A percentile compares a stretch with the other conserved stretches of the same genome.
These are phyloP conservation scores for Zapus hudsonius DNA, from an alignment of 2,113 vertebrate genomes.

Conservation along the genomic window DNA sequence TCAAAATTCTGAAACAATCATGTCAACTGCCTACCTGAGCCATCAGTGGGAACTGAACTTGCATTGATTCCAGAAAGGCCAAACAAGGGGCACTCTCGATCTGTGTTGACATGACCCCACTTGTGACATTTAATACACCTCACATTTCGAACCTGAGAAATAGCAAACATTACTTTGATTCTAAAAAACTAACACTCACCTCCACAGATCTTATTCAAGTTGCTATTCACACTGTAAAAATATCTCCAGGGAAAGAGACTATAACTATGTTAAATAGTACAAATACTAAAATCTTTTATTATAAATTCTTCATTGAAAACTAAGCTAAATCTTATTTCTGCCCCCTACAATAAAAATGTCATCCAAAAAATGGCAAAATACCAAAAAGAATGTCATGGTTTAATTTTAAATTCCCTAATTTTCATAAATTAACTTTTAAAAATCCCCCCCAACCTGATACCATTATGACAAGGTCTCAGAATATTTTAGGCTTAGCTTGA, in stretches of 20 bases:
- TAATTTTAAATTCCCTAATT: not conserved
- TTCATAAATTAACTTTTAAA: slow-evolving; percentile 34
- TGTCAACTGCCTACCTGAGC: slow-evolving; percentile 89
- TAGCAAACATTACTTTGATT: not conserved
- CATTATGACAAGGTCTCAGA: not conserved
- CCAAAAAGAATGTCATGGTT: not conserved
- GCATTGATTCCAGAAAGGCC: slow-evolving; percentile 99
- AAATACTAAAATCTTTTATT: slow-evolving; percentile 54
- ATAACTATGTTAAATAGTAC: not conserved
- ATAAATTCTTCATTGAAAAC: slow-evolving; percentile 31
- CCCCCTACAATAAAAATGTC: slow-evolving; percentile 5
- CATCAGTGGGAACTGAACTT: slow-evolving; percentile 92
- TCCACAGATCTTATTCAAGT: not conserved
- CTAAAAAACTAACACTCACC: slow-evolving; percentile 46
- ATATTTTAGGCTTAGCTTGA: not conserved
- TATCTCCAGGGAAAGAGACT: slow-evolving; percentile 27
- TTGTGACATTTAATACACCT: slow-evolving; percentile 99
- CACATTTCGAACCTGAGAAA: slow-evolving; percentile 95
- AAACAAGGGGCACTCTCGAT: slow-evolving; percentile 97
- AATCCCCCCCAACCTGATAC: not conserved
- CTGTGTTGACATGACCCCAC: slow-evolving; percentile 99
- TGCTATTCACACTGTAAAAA: slow-evolving; percentile 29
- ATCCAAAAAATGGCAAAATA: slow-evolving; percentile 53
- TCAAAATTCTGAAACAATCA: slow-evolving; percentile 43
- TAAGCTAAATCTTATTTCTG: slow-evolving; percentile 12